These are phyloP conservation scores for Dromas ardeola DNA, from an alignment of 2,113 vertebrate genomes.

Conservation along the genomic window DNA sequence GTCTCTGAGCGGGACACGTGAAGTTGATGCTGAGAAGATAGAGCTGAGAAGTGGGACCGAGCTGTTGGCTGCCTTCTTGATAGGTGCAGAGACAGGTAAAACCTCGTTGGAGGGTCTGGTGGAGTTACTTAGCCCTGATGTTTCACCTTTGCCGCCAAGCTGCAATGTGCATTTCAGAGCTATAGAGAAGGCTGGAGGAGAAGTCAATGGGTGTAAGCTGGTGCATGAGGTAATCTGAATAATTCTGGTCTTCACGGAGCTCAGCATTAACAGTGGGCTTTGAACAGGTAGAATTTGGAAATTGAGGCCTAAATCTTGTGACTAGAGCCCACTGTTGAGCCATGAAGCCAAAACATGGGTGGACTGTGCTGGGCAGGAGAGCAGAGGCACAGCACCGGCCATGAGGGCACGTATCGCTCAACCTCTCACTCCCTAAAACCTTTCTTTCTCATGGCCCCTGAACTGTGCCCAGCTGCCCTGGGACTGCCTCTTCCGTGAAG, in stretches of 20 bases:
- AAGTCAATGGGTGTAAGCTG: background rate
- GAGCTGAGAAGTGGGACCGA: background rate
- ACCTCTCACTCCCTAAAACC: background rate
- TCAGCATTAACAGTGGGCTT: background rate
- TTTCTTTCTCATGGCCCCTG: background rate
- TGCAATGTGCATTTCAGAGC: background rate
- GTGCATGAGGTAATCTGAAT: background rate
- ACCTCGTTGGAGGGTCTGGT: background rate
- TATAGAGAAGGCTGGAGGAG: background rate
- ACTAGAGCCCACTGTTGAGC: background rate
- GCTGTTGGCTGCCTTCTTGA: background rate
- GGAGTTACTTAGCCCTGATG: background rate
- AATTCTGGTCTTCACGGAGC: background rate
- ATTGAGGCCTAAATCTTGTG: background rate
- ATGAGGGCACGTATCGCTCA: fast-evolving
- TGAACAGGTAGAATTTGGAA: background rate
- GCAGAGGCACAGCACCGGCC: background rate
- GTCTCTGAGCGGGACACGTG: background rate
- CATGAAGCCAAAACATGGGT: background rate
- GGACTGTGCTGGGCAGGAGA: background rate
- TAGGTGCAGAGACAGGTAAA: background rate
- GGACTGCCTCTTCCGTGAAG: background rate
- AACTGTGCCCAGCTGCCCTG: background rate
- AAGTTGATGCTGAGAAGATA: background rate
- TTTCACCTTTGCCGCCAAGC: background rate